A percentile compares a stretch with the other conserved stretches of the same genome.
Evolutionary conservation across 1,140 invertebrate species (phyloP).

Genomic region (Zaprionus kolodkinae): DNA sequence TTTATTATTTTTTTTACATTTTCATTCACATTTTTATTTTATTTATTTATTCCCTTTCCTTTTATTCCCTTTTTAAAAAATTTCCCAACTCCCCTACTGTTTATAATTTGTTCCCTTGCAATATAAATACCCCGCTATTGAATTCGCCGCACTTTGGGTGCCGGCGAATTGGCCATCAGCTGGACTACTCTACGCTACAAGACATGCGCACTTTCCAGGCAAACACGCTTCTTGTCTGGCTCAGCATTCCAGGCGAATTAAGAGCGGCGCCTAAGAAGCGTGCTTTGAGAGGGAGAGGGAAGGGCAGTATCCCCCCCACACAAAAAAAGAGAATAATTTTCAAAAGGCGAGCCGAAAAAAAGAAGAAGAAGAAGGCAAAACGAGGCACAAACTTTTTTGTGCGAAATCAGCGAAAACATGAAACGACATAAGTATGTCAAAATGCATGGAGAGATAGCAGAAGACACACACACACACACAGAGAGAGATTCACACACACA

Average conservation of each 20-base stretch:
- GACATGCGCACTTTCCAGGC: conserved; percentile 71
- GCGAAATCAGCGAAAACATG: conserved; percentile 82
- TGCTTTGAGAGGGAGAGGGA: not conserved
- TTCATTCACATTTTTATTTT: too few relatives aligned
- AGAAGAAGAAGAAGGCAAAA: conserved; percentile 32
- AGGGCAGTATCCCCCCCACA: not conserved
- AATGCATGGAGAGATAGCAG: conserved; percentile 75
- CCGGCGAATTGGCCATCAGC: conserved; percentile 60
- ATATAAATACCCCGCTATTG: not conserved
- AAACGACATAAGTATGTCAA: conserved; percentile 83
- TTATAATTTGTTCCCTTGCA: conserved; percentile 7
- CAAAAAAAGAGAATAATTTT: conserved; percentile 66
- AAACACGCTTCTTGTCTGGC: conserved; percentile 9
- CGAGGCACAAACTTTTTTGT: conserved; percentile 61
- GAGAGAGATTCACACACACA: conserved; percentile 26
- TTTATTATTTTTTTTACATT: too few relatives aligned
- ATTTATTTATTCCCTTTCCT: too few relatives aligned
- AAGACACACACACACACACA: conserved; percentile 39
- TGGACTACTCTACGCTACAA: conserved; percentile 40
- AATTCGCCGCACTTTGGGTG: conserved; percentile 52
- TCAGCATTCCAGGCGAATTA: conserved; percentile 45
- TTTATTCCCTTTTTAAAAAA: too few relatives aligned
- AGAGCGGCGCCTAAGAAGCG: conserved; percentile 53
- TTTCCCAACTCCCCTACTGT: not conserved
- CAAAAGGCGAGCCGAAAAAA: conserved; percentile 48